These are phyloP conservation scores for Leucoma salicis DNA, from an alignment of 2,888 invertebrate genomes.

Conservation along the genomic window DNA sequence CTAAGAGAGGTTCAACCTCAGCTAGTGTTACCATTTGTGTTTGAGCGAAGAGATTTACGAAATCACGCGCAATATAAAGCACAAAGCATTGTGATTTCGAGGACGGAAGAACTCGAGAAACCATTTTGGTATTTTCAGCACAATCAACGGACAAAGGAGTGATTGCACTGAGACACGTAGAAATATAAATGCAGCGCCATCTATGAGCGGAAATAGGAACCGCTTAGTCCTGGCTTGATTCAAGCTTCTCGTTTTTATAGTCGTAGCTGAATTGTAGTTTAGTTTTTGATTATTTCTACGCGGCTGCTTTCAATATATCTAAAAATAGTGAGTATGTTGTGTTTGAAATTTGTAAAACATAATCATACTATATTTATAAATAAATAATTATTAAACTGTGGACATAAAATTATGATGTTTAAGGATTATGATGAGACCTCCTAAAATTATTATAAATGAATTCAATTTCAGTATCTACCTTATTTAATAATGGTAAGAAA, in stretches of 20 bases:
- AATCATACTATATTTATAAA: too few relatives aligned
- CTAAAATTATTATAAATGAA: too few relatives aligned
- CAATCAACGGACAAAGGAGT: constrained; percentile 53
- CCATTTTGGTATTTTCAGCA: constrained; percentile 47
- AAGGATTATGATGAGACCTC: too few relatives aligned
- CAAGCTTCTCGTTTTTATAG: constrained; percentile 31
- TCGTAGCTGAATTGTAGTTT: constrained; percentile 33
- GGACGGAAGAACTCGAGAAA: constrained; percentile 56
- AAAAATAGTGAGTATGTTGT: too few relatives aligned
- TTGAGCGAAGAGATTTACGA: constrained; percentile 63
- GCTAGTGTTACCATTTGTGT: too few relatives aligned
- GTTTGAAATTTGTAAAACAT: too few relatives aligned
- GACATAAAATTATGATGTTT: too few relatives aligned
- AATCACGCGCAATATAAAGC: constrained; percentile 40
- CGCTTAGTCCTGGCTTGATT: constrained; percentile 61
- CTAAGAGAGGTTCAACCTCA: too few relatives aligned
- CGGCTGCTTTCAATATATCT: too few relatives aligned
- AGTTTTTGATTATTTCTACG: constrained; percentile 24
- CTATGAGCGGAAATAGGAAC: constrained; percentile 71
- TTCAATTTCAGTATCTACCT: too few relatives aligned
- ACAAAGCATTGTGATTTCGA: constrained; percentile 50
- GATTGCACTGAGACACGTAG: constrained; percentile 53
- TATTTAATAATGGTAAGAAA: too few relatives aligned
- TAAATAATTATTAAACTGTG: too few relatives aligned
- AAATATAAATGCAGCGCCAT: constrained; percentile 59